These are phyloP conservation scores for Microtus oregoni DNA, from an alignment of 2,113 vertebrate species.

Conservation along the genomic window DNA sequence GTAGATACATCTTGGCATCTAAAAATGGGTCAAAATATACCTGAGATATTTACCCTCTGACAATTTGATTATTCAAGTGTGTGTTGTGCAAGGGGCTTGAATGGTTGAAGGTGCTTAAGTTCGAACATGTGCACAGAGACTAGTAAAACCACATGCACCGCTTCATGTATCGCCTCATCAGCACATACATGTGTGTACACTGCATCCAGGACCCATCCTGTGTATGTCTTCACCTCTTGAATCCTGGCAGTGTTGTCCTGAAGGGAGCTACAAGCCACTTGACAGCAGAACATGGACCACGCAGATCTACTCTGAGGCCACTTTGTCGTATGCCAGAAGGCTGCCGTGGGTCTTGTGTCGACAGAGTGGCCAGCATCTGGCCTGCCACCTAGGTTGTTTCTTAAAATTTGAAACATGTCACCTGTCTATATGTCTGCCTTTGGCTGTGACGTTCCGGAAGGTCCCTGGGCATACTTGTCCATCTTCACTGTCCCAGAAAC, in stretches of 20 bases:
- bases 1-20: neutral
- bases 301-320: neutral
- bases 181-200: too few relatives aligned
- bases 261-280: neutral
- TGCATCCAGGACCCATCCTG: neutral
- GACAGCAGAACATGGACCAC: neutral
- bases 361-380: neutral
- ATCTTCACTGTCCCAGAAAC: neutral
- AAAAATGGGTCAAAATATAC: neutral
- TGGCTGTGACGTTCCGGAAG: neutral
- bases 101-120: neutral
- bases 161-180: rapidly evolving
- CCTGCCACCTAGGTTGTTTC: neutral
- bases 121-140: neutral
- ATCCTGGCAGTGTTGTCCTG: neutral
- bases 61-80: neutral
- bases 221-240: neutral
- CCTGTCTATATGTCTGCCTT: neutral
- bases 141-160: rapidly evolving
- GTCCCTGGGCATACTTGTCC: neutral
- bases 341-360: neutral
- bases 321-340: neutral
- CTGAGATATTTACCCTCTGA: neutral
- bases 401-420: neutral
- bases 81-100: neutral